Evolutionary conservation across 2,797 vertebrate species (phyloP).

Genomic region (Melanogrammus aeglefinus): DNA sequence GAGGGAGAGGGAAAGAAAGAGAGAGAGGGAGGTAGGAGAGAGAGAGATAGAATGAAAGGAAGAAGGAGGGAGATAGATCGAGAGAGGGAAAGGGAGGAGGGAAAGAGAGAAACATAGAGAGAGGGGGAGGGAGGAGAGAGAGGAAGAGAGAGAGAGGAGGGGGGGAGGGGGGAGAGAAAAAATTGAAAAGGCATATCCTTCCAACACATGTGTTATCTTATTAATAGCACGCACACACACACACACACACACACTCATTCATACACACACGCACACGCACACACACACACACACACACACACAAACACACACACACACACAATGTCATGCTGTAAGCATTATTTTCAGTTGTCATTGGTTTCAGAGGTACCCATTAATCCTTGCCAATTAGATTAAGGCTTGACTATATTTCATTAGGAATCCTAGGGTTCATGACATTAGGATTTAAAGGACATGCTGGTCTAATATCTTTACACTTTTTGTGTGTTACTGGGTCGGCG

Average conservation of each 20-base stretch:
- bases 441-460: no score
- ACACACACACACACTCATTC: conserved; percentile 19
- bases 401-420: not conserved
- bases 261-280: conserved; percentile 7
- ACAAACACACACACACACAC: conserved; percentile 24
- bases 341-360: not conserved
- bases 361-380: not conserved
- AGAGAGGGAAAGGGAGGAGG: no score
- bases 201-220: conserved; percentile 13
- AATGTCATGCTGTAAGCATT: not conserved
- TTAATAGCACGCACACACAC: conserved; percentile 7
- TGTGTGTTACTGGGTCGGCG: no score
- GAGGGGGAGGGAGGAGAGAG: no score
- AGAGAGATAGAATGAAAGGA: no score
- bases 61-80: no score
- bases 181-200: not conserved
- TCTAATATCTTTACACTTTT: no score
- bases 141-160: no score
- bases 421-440: not conserved
- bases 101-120: no score
- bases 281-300: conserved; percentile 7
- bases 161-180: no score
- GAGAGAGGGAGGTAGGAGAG: no score
- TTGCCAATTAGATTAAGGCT: not conserved
- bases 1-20: no score